Conservation (phyloP, 2,888 invertebrate species). For the Ischnura elegans region DNA sequence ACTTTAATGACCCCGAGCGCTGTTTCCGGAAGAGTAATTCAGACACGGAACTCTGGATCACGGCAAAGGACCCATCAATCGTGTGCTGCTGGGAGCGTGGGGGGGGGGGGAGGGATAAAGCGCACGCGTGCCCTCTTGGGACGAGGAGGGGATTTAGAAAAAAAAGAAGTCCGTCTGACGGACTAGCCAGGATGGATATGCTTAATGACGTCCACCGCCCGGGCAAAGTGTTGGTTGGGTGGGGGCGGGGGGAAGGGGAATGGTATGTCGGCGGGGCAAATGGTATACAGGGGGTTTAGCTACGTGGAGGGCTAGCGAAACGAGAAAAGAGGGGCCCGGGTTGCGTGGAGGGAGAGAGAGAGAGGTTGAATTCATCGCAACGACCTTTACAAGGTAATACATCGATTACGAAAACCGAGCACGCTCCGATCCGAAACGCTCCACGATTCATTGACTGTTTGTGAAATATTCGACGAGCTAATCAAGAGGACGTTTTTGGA, state of each 20-base stretch:
- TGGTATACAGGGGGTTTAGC: background rate
- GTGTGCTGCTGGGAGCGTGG: background rate
- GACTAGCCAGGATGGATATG: background rate
- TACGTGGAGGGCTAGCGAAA: background rate
- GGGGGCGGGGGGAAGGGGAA: background rate
- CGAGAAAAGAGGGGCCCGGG: background rate
- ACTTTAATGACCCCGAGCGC: constrained; percentile 21
- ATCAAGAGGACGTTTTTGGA: background rate
- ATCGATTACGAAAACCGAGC: constrained; percentile 29
- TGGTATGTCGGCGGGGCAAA: background rate
- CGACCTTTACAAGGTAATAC: constrained; percentile 36
- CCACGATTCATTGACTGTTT: constrained; percentile 16
- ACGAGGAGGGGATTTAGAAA: background rate
- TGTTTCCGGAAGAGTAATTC: constrained; percentile 27
- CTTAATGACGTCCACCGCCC: background rate
- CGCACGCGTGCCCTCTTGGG: background rate
- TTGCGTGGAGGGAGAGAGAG: background rate
- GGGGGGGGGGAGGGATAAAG: background rate
- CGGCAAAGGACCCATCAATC: constrained; percentile 21
- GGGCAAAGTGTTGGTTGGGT: background rate
- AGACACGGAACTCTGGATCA: constrained; percentile 1
- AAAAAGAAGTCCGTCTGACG: background rate
- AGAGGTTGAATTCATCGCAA: constrained; percentile 12
- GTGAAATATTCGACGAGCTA: constrained; percentile 25
- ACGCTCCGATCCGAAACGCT: background rate